A percentile compares a stretch with the other conserved stretches of the same genome.
These are phyloP conservation scores for Strigamia transsilvanica DNA, from an alignment of 2,888 invertebrate genomes.

Conservation along the genomic window DNA sequence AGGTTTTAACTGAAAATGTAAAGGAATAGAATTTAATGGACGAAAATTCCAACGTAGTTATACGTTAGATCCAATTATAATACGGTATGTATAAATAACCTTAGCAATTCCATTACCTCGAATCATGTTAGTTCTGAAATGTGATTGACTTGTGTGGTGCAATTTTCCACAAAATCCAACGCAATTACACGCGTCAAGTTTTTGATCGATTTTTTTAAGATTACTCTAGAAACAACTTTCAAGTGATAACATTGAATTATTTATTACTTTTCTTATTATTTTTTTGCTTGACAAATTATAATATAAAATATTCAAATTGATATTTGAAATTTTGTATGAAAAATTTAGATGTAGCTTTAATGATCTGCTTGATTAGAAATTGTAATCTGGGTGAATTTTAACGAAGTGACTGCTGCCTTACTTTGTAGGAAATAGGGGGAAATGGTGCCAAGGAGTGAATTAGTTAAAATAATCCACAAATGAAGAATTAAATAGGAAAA, in stretches of 20 bases:
- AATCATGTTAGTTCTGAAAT: slow-evolving; percentile 11
- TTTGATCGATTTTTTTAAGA: background rate
- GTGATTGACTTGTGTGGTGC: slow-evolving; percentile 29
- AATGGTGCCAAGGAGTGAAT: too few relatives aligned
- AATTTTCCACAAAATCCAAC: slow-evolving; percentile 23
- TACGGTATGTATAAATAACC: slow-evolving; percentile 11
- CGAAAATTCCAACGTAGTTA: background rate
- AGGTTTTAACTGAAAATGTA: background rate
- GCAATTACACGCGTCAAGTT: slow-evolving; percentile 22
- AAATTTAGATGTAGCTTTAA: background rate
- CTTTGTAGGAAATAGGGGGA: too few relatives aligned
- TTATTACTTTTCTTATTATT: background rate
- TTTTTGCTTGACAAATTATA: background rate
- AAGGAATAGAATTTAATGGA: background rate
- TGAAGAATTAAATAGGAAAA: too few relatives aligned
- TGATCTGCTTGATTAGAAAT: background rate
- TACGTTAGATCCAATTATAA: background rate
- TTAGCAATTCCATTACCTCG: background rate
- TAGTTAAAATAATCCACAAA: too few relatives aligned
- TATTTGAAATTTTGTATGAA: background rate
- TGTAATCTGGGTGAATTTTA: background rate
- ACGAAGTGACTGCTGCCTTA: background rate
- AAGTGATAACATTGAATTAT: background rate
- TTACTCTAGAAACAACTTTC: background rate
- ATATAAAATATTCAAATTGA: background rate